Conservation (phyloP, 2,888 invertebrate genomes). For the Eumacrocentrus americanus region DNA sequence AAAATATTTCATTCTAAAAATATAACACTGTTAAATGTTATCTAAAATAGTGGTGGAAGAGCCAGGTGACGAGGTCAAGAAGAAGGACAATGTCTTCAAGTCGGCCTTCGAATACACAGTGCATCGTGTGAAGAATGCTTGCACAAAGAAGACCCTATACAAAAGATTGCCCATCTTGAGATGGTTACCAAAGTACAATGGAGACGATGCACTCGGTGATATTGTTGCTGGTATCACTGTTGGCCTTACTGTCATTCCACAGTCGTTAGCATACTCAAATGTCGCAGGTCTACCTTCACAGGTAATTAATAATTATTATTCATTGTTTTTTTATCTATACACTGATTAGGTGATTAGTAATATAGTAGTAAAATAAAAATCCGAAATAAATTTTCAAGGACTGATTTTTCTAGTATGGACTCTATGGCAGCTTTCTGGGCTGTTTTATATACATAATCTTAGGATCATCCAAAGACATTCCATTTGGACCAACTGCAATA, state of each 20-base stretch:
- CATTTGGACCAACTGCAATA: slow-evolving; percentile 92
- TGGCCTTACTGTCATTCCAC: slow-evolving; percentile 91
- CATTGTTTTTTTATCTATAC: background rate
- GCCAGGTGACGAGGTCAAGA: slow-evolving; percentile 49
- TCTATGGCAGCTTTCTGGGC: slow-evolving; percentile 93
- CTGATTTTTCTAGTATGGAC: slow-evolving; percentile 73
- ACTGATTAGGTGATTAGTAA: too few relatives aligned
- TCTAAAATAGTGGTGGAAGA: slow-evolving; percentile 54
- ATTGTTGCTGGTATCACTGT: slow-evolving; percentile 91
- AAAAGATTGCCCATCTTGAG: slow-evolving; percentile 75
- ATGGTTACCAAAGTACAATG: slow-evolving; percentile 81
- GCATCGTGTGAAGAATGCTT: slow-evolving; percentile 62
- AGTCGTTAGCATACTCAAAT: slow-evolving; percentile 82
- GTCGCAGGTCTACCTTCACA: slow-evolving; percentile 79
- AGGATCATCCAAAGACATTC: slow-evolving; percentile 91
- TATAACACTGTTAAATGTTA: background rate
- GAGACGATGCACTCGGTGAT: slow-evolving; percentile 79
- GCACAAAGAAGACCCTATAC: slow-evolving; percentile 74
- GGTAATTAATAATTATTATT: slow-evolving; percentile 56
- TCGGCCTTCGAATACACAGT: slow-evolving; percentile 60
- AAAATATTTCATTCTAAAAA: background rate
- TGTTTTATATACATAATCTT: slow-evolving; percentile 89
- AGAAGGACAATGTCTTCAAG: slow-evolving; percentile 51
- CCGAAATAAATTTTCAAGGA: background rate
- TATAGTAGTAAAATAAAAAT: background rate